phyloP scores from a whole-genome alignment of 2,888 invertebrate species.

The Peribatodes rhomboidaria region DNA sequence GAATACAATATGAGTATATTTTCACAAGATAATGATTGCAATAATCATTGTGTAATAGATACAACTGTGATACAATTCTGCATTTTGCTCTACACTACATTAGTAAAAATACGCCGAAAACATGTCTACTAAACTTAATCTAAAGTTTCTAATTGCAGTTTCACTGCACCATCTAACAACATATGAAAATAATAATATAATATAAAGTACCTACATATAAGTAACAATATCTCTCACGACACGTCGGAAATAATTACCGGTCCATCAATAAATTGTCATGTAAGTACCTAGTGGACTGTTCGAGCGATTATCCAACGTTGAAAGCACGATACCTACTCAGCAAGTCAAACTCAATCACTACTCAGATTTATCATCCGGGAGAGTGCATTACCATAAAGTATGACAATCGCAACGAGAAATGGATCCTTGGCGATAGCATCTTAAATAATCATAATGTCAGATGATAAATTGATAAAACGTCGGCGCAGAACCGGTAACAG shows the following conservation, averaged over 20 bases:
- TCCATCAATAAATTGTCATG: slow-evolving; percentile 24
- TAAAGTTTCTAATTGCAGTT: no score
- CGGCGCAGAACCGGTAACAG: slow-evolving; percentile 34
- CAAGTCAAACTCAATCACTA: slow-evolving; percentile 34
- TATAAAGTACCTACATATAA: not conserved
- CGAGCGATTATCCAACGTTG: slow-evolving; percentile 32
- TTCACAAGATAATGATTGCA: no score
- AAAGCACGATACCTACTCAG: slow-evolving; percentile 37
- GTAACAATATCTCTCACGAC: slow-evolving; percentile 14
- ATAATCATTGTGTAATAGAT: no score
- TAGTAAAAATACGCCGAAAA: no score
- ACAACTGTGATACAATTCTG: no score
- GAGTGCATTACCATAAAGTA: slow-evolving; percentile 47
- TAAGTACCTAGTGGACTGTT: slow-evolving; percentile 1
- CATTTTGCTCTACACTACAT: no score
- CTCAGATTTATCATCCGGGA: slow-evolving; percentile 54
- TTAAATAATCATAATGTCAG: slow-evolving; percentile 53
- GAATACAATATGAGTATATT: no score
- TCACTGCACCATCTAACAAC: not conserved
- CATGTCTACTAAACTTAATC: no score
- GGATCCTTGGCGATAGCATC: slow-evolving; percentile 63
- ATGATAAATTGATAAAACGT: slow-evolving; percentile 51
- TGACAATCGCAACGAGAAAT: slow-evolving; percentile 56
- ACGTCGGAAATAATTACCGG: slow-evolving; percentile 22
- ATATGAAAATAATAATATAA: not conserved